Evolutionary conservation across 2,113 vertebrate species (phyloP).

Genomic region (Crotalus tigris): DNA sequence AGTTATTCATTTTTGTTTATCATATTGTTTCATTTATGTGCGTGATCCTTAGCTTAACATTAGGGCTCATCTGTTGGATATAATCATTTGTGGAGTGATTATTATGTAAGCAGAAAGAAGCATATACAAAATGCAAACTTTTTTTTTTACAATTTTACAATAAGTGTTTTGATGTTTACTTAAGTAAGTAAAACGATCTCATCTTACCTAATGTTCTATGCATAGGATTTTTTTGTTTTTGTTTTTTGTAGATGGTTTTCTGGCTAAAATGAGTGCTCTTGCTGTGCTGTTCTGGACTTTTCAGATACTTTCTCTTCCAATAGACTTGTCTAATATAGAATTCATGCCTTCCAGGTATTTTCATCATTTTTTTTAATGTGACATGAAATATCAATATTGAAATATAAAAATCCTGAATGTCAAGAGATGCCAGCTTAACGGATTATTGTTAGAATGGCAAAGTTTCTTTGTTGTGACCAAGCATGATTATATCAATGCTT

Average conservation of each 20-base stretch:
- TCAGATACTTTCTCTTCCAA: neutral
- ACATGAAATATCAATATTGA: neutral
- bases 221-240: neutral
- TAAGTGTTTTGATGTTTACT: neutral
- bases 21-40: neutral
- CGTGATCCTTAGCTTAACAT: neutral
- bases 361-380: neutral
- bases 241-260: neutral
- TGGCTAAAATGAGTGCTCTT: neutral
- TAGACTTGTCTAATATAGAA: neutral
- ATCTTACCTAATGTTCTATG: neutral
- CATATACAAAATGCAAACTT: neutral
- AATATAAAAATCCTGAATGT: neutral
- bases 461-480: neutral
- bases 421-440: neutral
- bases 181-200: neutral
- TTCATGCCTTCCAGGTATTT: neutral
- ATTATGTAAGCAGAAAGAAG: neutral
- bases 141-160: neutral
- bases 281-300: neutral
- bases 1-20: neutral
- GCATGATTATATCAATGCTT: neutral
- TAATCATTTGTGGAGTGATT: neutral
- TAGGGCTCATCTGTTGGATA: neutral
- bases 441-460: neutral